phyloP scores from a whole-genome alignment of 2,113 vertebrate genomes.

The Ptyas mucosa region DNA sequence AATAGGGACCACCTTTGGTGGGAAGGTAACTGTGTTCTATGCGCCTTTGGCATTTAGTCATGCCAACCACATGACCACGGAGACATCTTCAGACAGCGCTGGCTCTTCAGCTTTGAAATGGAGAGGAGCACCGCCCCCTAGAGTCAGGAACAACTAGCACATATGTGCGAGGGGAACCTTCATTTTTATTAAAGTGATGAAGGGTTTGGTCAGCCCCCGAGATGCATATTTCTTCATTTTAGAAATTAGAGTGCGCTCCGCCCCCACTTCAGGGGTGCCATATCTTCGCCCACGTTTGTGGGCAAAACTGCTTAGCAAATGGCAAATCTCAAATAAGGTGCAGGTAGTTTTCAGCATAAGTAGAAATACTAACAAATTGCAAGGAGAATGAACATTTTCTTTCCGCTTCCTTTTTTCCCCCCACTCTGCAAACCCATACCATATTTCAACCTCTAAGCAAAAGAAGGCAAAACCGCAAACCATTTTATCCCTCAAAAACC shows the following conservation, averaged over 20 bases:
- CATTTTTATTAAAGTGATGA: background rate
- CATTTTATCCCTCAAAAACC: background rate
- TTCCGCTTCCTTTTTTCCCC: background rate
- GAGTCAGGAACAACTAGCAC: too few species aligned
- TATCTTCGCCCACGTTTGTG: background rate
- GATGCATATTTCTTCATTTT: background rate
- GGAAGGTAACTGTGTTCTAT: too few species aligned
- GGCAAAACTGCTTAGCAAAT: background rate
- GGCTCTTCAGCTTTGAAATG: too few species aligned
- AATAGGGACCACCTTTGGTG: too few species aligned
- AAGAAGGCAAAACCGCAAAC: background rate
- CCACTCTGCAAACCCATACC: background rate
- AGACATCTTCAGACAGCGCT: too few species aligned
- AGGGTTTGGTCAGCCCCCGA: background rate
- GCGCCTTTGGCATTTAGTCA: too few species aligned
- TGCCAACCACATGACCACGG: too few species aligned
- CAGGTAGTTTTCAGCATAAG: background rate
- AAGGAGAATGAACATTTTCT: background rate
- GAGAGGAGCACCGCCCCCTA: too few species aligned
- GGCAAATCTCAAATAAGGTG: background rate
- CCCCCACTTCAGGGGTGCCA: background rate
- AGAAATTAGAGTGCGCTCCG: background rate
- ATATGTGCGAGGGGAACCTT: too few species aligned
- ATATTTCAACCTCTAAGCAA: background rate
- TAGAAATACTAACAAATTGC: background rate